phyloP scores from a whole-genome alignment of 1,140 invertebrate species.

The Drosophila melanogaster region Release_6_plus_ISO1_MT NT_033777.3:7283001-7283500 shows the following conservation, averaged over 20 bases:
- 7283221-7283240: not conserved
- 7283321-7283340: constrained; percentile 70
- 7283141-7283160: constrained; percentile 22
- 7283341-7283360: constrained; percentile 77
- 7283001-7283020: constrained; percentile 30
- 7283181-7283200: constrained; percentile 46
- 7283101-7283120: constrained; percentile 12
- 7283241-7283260: not conserved
- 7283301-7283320: constrained; percentile 11
- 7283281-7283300: constrained; percentile 49
- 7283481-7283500: constrained; percentile 31
- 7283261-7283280: constrained; percentile 39
- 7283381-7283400: constrained; percentile 22
- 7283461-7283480: constrained; percentile 7
- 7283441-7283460: constrained; percentile 3
- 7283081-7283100: constrained; percentile 6
- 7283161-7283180: constrained; percentile 46
- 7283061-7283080: not conserved
- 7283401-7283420: not conserved
- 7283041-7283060: constrained; percentile 29
- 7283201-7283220: constrained; percentile 11
- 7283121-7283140: constrained; percentile 35
- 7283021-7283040: constrained; percentile 31
- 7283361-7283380: constrained; percentile 66
- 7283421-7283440: not conserved